phyloP scores from a whole-genome alignment of 1,140 invertebrate genomes.

The Reticulitermes speratus region DNA sequence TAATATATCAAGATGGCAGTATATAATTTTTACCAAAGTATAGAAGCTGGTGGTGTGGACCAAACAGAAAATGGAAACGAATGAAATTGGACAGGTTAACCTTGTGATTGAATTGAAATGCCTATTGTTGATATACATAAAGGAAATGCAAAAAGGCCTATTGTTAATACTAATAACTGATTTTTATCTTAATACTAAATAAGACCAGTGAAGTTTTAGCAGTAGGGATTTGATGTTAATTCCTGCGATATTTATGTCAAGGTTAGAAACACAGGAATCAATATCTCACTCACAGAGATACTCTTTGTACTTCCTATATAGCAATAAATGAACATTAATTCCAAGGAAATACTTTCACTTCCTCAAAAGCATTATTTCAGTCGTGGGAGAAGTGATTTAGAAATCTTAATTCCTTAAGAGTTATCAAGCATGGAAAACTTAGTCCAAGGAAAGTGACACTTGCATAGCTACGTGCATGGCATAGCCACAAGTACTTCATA shows the following conservation, averaged over 20 bases:
- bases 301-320: neutral
- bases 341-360: neutral
- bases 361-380: neutral
- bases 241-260: neutral
- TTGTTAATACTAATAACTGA: conserved; percentile 2
- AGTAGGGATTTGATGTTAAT: neutral
- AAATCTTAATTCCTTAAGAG: neutral
- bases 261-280: neutral
- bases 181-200: conserved; percentile 12
- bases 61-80: neutral
- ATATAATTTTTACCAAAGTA: neutral
- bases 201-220: neutral
- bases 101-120: neutral
- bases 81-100: neutral
- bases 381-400: neutral
- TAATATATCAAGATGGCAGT: neutral
- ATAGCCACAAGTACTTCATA: no score
- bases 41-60: conserved; percentile 1
- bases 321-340: neutral
- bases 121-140: neutral
- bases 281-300: neutral
- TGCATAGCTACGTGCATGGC: no score
- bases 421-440: neutral
- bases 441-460: no score
- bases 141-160: neutral